Evolutionary conservation across 1,140 invertebrate species (phyloP), one percentile per base, ranked within the genome.

Genomic region (fruit fly (Drosophila melanogaster)): DNA sequence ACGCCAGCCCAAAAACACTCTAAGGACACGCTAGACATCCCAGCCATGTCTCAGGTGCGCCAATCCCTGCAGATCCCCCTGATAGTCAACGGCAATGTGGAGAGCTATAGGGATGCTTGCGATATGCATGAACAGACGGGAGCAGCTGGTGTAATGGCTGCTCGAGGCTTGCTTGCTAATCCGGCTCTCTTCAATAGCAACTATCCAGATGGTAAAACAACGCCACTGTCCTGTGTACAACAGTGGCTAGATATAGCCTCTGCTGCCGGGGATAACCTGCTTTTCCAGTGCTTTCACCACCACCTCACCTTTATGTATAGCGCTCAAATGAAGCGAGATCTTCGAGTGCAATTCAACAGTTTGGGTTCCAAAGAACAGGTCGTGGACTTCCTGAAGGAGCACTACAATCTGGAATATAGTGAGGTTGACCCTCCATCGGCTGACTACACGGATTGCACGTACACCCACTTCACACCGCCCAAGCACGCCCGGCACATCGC

Each of bases 301-400:
- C 98, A 99, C 93, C 93, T 99, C 53, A 96, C 97, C 46, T 98
- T 98, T 90, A 99, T 99, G 98, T 93, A 97, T 76, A 96, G 98
- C 91, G 96, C 96, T 92, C 87, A 96, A 41, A 93, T 98, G 67
- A 93, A 94, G 5, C 96, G 95, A 76, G 92, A 94, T 49, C 94
- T 97, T 81, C 95, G 96, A 76, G 91, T 94, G 71, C 92, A 95
- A 51, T 98, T 98, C 90, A 98, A 98, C 93, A 94, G 94, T 71
- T 93, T 98, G 24, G 94, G 94, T 62, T 95, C 93, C 67, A 95
- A 95, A 74, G 91, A 94, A 55, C 93, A 94, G 67, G 96, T 98
- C 4, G 93, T 97, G 47, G 92, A 95, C 24, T 98, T 95, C 93
- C 92, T 98, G 1, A 58, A 43, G 12, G 56, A 92, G 7, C 75